Evolutionary conservation across 2,797 vertebrate genomes (phyloP), one percentile per base, ranked within the genome.

Genomic region (Poecile montanus): DNA sequence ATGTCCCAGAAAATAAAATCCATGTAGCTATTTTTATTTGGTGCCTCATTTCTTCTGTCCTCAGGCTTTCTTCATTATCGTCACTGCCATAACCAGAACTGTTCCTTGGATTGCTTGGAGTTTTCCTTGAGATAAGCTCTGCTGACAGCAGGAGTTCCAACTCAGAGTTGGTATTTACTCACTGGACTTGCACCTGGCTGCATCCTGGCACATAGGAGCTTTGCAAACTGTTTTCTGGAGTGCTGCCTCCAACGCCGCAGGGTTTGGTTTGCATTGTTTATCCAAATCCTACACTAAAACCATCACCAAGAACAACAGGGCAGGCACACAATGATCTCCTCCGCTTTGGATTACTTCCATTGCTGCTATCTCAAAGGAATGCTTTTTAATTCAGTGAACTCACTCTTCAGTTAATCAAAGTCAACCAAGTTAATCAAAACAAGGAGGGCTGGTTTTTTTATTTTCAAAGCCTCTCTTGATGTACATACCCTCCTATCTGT

Each of bases 321-420:
- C 0, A 9, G 53, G 71, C n/a, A 81, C 18, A 77, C 57, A 70
- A 70, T 0, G 0, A 70, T 76, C 91, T 95, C 89, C 79, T 85
- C 87, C 62, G 60, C 51, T 94, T 70, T 79, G 79, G 79, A 79
- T 82, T 57, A 61, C 72, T 93, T 86, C 91, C 65, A 78, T 57
- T 60, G 22, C 58, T 92, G 82, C 51, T 89, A 93, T 93, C 95
- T 96, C 94, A 57, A 90, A 94, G 94, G 91, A 96, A 92, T 91
- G 67, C 47, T 88, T 93, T 84, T 81, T 78, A 90, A 93, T 86
- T 89, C 73, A 78, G 58, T 61, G 63, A 88, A 91, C 62, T 78
- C 34, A 50, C n/a, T 83, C 48, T 78, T 73, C 56, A 94, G 45
- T 93, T 93, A 90, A 95, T 93, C 80, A 89, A 84, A 92, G 56